A percentile compares a stretch with the other conserved stretches of the same genome.
These are phyloP conservation scores for Coronaproctus castanopsis DNA, from an alignment of 2,888 invertebrate species.

Conservation along the genomic window DNA sequence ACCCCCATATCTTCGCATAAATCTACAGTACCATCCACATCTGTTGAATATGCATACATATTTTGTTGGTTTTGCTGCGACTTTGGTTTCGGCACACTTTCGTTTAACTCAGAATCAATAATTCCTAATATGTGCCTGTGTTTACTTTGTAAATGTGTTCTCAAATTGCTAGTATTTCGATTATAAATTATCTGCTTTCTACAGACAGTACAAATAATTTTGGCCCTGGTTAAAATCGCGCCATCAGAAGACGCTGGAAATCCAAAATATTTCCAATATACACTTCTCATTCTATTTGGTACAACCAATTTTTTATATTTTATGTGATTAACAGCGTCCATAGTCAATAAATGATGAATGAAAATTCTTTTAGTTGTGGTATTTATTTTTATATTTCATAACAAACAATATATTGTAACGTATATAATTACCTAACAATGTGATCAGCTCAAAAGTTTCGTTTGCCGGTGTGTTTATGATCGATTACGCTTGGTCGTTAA, in stretches of 20 bases:
- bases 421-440: too few relatives aligned
- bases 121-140: slow-evolving; percentile 21
- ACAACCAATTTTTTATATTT: slow-evolving; percentile 30
- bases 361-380: too few relatives aligned
- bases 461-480: too few relatives aligned
- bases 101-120: slow-evolving; percentile 1
- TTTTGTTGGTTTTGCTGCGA: background rate
- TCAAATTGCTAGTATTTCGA: slow-evolving; percentile 31
- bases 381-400: too few relatives aligned
- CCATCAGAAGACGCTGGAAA: slow-evolving; percentile 32
- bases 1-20: slow-evolving; percentile 22
- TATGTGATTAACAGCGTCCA: too few relatives aligned
- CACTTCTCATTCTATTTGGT: slow-evolving; percentile 31
- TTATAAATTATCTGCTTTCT: slow-evolving; percentile 32
- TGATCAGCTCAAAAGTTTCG: too few relatives aligned
- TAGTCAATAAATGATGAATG: too few relatives aligned
- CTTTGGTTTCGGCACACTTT: background rate
- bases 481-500: too few relatives aligned
- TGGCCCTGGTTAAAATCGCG: slow-evolving; percentile 24
- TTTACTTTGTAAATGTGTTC: slow-evolving; percentile 32
- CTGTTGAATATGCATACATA: slow-evolving; percentile 26
- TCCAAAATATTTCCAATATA: slow-evolving; percentile 33
- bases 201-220: slow-evolving; percentile 31
- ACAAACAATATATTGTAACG: too few relatives aligned
- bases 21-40: slow-evolving; percentile 28